These are phyloP conservation scores for Cettia cetti DNA, from an alignment of 2,113 vertebrate genomes.

Conservation along the genomic window DNA sequence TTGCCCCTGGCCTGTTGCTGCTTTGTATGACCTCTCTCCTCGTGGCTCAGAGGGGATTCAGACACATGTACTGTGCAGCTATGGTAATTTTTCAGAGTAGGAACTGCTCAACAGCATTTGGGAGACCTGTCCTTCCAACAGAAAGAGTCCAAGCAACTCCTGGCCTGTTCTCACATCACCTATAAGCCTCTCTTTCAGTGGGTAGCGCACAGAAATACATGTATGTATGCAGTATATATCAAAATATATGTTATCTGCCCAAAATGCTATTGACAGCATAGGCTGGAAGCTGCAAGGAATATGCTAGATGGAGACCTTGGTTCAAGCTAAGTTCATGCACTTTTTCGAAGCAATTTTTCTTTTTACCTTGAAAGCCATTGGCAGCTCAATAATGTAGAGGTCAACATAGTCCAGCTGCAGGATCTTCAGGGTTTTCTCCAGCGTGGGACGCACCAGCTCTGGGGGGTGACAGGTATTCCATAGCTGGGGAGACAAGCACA, in stretches of 20 bases:
- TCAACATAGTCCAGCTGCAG: slow-evolving; percentile 90
- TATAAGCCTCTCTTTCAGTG: not conserved
- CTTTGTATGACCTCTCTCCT: not conserved
- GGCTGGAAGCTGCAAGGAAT: not conserved
- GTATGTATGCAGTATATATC: not conserved
- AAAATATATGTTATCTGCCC: not conserved
- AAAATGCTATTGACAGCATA: not conserved
- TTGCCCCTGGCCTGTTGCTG: not conserved
- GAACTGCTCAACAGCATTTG: not conserved
- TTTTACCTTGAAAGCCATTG: slow-evolving; percentile 91
- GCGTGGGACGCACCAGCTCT: slow-evolving; percentile 81
- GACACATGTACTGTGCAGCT: not conserved
- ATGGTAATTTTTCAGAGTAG: not conserved
- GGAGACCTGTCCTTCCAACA: not conserved
- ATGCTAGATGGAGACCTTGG: not conserved
- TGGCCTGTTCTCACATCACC: not conserved
- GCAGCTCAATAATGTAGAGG: slow-evolving; percentile 93
- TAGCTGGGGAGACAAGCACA: slow-evolving; percentile 72
- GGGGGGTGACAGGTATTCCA: slow-evolving; percentile 88
- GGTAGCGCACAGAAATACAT: not conserved
- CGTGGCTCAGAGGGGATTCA: not conserved
- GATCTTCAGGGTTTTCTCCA: slow-evolving; percentile 82
- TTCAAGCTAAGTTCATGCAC: not conserved
- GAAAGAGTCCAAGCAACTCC: not conserved
- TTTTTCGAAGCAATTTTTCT: not conserved